Conservation (phyloP, 2,888 invertebrate genomes). For the Mythimna albipuncta region DNA sequence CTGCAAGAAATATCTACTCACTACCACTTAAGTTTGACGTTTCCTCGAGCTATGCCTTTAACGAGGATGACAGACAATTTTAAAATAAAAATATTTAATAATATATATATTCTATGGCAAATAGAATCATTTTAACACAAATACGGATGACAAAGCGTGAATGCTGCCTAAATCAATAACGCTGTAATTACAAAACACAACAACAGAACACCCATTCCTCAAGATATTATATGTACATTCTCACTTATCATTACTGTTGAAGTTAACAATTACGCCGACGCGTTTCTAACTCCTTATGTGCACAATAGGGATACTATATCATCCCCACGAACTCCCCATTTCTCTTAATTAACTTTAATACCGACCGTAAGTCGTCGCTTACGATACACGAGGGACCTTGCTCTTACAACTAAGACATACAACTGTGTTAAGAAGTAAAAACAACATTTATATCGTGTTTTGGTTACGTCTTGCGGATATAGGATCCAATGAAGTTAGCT, state of each 20-base stretch:
- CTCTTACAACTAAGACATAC: constrained; percentile 35
- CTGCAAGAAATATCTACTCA: too few species aligned
- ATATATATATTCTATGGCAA: too few species aligned
- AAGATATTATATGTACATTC: too few species aligned
- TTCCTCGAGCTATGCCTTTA: too few species aligned
- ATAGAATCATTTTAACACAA: too few species aligned
- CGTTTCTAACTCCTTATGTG: constrained; percentile 3
- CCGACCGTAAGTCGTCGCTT: constrained; percentile 50
- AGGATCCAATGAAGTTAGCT: background rate
- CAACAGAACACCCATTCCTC: too few species aligned
- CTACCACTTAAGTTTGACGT: too few species aligned
- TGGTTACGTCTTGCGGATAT: background rate
- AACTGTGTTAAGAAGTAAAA: constrained; percentile 2
- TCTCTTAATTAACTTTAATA: constrained; percentile 57
- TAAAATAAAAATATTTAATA: too few species aligned
- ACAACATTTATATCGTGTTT: constrained; percentile 3
- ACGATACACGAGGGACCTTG: constrained; percentile 42
- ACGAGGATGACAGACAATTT: too few species aligned
- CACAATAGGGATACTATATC: constrained; percentile 40
- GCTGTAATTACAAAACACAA: too few species aligned
- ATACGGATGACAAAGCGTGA: too few species aligned
- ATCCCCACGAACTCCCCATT: constrained; percentile 36
- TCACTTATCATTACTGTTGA: background rate
- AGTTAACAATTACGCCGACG: constrained; percentile 14
- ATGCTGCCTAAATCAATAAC: too few species aligned